These are phyloP conservation scores for Rotaria socialis DNA, from an alignment of 2,888 invertebrate species.

Conservation along the genomic window DNA sequence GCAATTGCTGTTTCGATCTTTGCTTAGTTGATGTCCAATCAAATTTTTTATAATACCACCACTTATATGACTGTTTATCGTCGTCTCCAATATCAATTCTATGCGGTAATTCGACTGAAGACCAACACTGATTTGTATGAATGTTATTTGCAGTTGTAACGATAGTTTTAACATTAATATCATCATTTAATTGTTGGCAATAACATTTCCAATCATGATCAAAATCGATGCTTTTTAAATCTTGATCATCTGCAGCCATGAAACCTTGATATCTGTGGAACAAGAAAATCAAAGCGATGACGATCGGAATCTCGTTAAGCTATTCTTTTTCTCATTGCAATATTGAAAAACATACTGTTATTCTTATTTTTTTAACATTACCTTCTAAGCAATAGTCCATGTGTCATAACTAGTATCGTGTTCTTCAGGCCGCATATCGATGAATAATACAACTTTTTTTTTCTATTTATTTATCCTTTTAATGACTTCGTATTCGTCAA, in stretches of 20 bases:
- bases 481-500: too few species aligned
- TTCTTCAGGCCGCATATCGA: too few species aligned
- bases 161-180: not conserved
- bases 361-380: too few species aligned
- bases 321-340: too few species aligned
- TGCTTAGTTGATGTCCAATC: not conserved
- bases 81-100: not conserved
- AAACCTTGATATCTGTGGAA: not conserved
- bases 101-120: not conserved
- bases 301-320: too few species aligned
- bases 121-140: not conserved
- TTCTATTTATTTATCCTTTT: too few species aligned
- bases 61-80: not conserved
- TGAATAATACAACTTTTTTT: too few species aligned
- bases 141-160: not conserved
- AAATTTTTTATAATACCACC: conserved; percentile 19
- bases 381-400: too few species aligned
- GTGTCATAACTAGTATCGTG: too few species aligned
- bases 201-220: conserved; percentile 14
- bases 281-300: too few species aligned
- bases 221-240: not conserved
- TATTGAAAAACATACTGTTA: too few species aligned
- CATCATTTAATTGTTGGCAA: not conserved
- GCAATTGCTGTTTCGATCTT: not conserved
- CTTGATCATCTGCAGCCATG: not conserved